phyloP scores from a whole-genome alignment of 1,140 invertebrate species.

The Lepidostoma basale region DNA sequence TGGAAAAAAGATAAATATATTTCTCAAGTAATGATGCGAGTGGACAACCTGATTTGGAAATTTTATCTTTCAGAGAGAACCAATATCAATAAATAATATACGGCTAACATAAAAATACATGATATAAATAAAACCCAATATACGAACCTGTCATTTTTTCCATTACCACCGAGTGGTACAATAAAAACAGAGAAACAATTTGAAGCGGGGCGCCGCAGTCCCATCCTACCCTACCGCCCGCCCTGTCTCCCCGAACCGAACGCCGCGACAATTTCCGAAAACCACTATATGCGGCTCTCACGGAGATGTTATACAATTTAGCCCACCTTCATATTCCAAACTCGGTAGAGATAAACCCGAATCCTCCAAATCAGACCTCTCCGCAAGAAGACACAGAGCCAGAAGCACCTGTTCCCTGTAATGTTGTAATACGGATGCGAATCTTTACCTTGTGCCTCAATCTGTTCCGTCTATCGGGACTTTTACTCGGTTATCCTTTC shows the following conservation, averaged over 20 bases:
- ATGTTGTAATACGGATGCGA: background rate
- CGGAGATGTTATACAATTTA: slow-evolving; percentile 17
- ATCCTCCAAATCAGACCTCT: background rate
- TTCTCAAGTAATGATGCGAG: too few relatives aligned
- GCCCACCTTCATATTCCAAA: slow-evolving; percentile 13
- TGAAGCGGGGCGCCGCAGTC: background rate
- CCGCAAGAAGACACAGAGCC: background rate
- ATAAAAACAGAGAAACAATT: slow-evolving; percentile 21
- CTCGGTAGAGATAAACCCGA: background rate
- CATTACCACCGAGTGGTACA: slow-evolving; percentile 10
- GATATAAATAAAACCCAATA: slow-evolving; percentile 15
- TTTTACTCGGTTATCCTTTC: slow-evolving; percentile 31
- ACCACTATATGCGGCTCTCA: slow-evolving; percentile 15
- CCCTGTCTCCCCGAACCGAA: background rate
- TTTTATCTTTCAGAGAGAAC: slow-evolving; percentile 3
- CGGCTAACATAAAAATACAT: slow-evolving; percentile 5
- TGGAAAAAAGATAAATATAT: too few relatives aligned
- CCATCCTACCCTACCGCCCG: background rate
- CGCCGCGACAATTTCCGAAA: slow-evolving; percentile 19
- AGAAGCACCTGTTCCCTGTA: too few relatives aligned
- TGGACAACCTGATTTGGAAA: too few relatives aligned
- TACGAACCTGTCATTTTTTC: slow-evolving; percentile 22
- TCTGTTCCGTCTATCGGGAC: background rate
- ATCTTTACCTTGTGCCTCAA: background rate
- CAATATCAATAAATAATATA: slow-evolving; percentile 22